A percentile compares a stretch with the other conserved stretches of the same genome.
Evolutionary conservation across 1,140 invertebrate species (phyloP).

Genomic region (Cyrtorhinus lividipennis): DNA sequence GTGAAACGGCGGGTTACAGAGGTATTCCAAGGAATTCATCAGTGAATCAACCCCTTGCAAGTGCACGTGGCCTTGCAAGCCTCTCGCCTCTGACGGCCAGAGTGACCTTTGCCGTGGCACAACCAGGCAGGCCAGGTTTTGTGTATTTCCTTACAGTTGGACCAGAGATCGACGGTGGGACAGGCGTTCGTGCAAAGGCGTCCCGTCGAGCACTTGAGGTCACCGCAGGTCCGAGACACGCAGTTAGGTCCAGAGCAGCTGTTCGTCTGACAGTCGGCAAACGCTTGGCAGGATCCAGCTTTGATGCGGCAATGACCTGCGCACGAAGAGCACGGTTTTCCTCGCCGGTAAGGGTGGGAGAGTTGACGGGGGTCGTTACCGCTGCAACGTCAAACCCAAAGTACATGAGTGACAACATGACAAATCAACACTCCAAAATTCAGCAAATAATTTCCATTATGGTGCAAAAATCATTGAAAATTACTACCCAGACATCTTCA

Average conservation of each 20-base stretch:
- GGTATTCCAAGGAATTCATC: too few relatives aligned
- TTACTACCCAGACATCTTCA: too few relatives aligned
- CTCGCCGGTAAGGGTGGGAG: constrained; percentile 31
- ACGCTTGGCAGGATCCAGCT: not conserved
- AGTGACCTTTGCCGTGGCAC: constrained; percentile 38
- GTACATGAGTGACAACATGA: not conserved
- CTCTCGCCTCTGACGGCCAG: constrained; percentile 39
- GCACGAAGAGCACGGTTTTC: constrained; percentile 47
- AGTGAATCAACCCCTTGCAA: constrained; percentile 30
- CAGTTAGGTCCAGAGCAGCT: not conserved
- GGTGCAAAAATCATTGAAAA: too few relatives aligned
- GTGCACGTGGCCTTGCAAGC: constrained; percentile 55
- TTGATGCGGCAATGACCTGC: constrained; percentile 40
- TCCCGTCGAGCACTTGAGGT: constrained; percentile 24
- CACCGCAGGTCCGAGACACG: not conserved
- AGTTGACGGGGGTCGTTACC: constrained; percentile 48
- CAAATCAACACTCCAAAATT: not conserved
- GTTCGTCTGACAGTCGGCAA: not conserved
- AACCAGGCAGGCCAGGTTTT: constrained; percentile 43
- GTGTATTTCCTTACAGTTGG: constrained; percentile 52
- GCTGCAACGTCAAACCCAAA: constrained; percentile 36
- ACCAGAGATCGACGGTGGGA: constrained; percentile 49
- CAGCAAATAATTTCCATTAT: too few relatives aligned
- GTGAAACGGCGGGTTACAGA: too few relatives aligned
- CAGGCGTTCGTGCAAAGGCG: constrained; percentile 62